These are phyloP conservation scores for Anodontia alba DNA, from an alignment of 2,888 invertebrate species.

Conservation along the genomic window DNA sequence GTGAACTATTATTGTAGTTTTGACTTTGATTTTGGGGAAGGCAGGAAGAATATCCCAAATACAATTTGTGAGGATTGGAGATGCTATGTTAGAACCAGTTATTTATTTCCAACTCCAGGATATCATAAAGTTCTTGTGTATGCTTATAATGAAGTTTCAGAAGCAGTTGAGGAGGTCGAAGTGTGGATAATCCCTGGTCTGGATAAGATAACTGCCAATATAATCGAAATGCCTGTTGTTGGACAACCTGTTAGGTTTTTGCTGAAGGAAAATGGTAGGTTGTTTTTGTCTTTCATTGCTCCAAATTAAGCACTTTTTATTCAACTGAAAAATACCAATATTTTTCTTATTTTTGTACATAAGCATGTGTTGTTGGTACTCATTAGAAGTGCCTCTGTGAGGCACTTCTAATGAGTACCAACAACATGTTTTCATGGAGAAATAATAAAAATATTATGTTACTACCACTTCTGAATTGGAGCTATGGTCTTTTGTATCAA, in stretches of 20 bases:
- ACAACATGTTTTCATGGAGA: too few species aligned
- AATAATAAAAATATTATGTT: too few species aligned
- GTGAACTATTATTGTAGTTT: conserved; percentile 30
- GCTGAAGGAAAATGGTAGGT: conserved; percentile 51
- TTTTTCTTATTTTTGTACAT: too few species aligned
- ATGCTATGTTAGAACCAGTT: conserved; percentile 16
- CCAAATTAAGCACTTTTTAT: neutral
- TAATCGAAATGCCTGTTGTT: conserved; percentile 18
- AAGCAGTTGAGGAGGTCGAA: conserved; percentile 50
- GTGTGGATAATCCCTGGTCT: conserved; percentile 60
- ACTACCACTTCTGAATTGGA: too few species aligned
- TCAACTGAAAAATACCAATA: neutral
- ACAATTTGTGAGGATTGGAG: neutral
- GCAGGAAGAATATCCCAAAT: neutral
- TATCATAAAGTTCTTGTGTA: conserved; percentile 66
- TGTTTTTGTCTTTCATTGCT: neutral
- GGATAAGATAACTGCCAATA: conserved; percentile 31
- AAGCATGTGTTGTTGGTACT: too few species aligned
- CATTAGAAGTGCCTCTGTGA: too few species aligned
- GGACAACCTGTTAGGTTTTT: conserved; percentile 40
- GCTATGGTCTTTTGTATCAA: too few species aligned
- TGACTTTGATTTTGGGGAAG: conserved; percentile 51
- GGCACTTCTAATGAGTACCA: too few species aligned
- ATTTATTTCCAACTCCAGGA: conserved; percentile 45
- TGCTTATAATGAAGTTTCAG: conserved; percentile 75